Evolutionary conservation across 1,140 invertebrate species (phyloP).

Genomic region (Spodoptera frugiperda): DNA sequence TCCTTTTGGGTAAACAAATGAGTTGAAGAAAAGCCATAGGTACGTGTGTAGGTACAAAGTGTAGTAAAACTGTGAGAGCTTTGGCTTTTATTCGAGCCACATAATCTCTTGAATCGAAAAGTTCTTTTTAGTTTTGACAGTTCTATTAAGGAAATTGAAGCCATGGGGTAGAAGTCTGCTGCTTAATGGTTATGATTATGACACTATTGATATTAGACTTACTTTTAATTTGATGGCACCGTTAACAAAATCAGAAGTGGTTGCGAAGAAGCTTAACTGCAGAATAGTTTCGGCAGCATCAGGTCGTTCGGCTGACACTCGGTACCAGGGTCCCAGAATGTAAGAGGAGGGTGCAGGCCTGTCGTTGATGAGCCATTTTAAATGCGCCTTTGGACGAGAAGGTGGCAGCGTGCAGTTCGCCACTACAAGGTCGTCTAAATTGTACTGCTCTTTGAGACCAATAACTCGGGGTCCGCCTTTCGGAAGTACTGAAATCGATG

Average conservation of each 20-base stretch:
- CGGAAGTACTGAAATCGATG: slow-evolving; percentile 90
- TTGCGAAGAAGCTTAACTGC: slow-evolving; percentile 67
- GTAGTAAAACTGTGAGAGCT: too few species aligned
- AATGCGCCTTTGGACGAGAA: slow-evolving; percentile 92
- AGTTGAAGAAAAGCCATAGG: too few species aligned
- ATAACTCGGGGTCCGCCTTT: slow-evolving; percentile 91
- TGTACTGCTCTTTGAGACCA: slow-evolving; percentile 91
- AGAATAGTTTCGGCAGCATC: slow-evolving; percentile 68
- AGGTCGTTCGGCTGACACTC: slow-evolving; percentile 55
- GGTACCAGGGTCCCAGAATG: slow-evolving; percentile 69
- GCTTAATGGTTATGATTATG: background rate
- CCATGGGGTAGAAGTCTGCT: too few species aligned
- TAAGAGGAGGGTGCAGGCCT: slow-evolving; percentile 72
- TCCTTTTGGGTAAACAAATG: too few species aligned
- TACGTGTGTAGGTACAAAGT: too few species aligned
- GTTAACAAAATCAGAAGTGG: slow-evolving; percentile 63
- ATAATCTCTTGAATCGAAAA: too few species aligned
- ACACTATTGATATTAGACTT: background rate
- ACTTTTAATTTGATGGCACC: slow-evolving; percentile 60
- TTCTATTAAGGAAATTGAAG: too few species aligned
- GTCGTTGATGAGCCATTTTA: slow-evolving; percentile 93
- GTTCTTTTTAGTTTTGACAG: too few species aligned
- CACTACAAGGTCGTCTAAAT: slow-evolving; percentile 90
- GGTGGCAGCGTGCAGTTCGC: slow-evolving; percentile 93
- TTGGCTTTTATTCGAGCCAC: too few species aligned